Evolutionary conservation across 2,113 vertebrate species (phyloP).

Genomic region (Gymnobelideus leadbeateri): DNA sequence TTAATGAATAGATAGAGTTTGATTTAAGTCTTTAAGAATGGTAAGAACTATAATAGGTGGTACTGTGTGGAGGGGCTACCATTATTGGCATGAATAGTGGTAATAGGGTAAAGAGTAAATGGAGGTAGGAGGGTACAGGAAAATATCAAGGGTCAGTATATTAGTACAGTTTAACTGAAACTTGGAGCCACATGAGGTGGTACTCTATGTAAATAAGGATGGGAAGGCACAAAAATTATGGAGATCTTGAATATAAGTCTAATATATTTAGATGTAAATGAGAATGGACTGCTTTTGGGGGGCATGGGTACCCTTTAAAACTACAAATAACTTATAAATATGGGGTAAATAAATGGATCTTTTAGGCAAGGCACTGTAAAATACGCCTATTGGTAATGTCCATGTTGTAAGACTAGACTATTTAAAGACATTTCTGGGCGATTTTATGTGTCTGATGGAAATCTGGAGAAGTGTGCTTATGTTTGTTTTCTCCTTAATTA

Average conservation of each 20-base stretch:
- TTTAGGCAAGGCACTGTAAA: background rate
- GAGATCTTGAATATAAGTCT: background rate
- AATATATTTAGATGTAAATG: background rate
- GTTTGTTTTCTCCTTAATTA: slow-evolving; percentile 10
- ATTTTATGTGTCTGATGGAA: background rate
- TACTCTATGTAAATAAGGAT: background rate
- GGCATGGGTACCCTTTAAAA: background rate
- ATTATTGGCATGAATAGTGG: background rate
- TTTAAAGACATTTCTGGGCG: background rate
- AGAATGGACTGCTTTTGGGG: background rate
- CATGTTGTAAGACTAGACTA: background rate
- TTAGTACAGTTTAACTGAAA: background rate
- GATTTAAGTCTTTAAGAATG: background rate
- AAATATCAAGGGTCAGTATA: background rate
- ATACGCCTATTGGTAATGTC: background rate
- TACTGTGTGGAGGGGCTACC: background rate
- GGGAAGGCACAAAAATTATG: background rate
- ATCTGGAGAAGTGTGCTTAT: background rate
- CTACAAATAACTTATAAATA: background rate
- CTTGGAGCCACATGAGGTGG: background rate
- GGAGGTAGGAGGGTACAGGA: background rate
- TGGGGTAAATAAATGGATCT: background rate
- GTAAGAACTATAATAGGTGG: background rate
- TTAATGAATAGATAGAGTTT: background rate
- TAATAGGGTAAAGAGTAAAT: background rate